Evolutionary conservation across 2,113 vertebrate species (phyloP).

Genomic region (Nothocercus julius): DNA sequence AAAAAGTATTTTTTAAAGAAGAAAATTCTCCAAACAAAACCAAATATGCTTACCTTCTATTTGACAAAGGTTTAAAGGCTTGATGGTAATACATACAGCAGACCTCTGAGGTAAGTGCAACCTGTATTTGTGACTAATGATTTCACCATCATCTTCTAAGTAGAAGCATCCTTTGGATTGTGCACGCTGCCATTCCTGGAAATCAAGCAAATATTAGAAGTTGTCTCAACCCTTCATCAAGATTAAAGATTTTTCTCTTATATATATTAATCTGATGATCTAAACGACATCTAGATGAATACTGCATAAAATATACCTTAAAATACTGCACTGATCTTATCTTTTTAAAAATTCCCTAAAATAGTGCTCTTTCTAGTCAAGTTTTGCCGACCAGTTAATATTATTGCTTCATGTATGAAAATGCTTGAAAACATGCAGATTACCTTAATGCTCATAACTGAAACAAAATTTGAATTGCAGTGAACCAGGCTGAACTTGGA

Average conservation of each 20-base stretch:
- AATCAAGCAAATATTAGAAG: background rate
- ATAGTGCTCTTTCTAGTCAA: background rate
- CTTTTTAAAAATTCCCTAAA: background rate
- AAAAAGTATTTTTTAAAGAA: background rate
- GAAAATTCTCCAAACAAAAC: background rate
- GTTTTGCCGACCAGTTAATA: background rate
- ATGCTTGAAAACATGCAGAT: background rate
- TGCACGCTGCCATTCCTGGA: conserved; percentile 85
- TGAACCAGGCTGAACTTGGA: background rate
- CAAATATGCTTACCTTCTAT: conserved; percentile 68
- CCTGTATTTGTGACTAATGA: conserved; percentile 87
- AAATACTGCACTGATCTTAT: background rate
- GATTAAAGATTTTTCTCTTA: background rate
- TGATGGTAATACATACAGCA: conserved; percentile 84
- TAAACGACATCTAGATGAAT: background rate
- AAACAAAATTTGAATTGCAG: background rate
- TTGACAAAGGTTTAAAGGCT: conserved; percentile 79
- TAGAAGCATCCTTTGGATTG: conserved; percentile 90
- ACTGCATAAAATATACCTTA: background rate
- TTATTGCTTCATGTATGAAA: background rate
- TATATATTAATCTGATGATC: background rate
- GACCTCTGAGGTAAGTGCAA: conserved; percentile 83
- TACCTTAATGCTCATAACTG: rapidly evolving
- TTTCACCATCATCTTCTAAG: conserved; percentile 85
- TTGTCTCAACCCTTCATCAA: background rate